Conservation (phyloP, 2,113 vertebrate species). For the Caloenas nicobarica region DNA sequence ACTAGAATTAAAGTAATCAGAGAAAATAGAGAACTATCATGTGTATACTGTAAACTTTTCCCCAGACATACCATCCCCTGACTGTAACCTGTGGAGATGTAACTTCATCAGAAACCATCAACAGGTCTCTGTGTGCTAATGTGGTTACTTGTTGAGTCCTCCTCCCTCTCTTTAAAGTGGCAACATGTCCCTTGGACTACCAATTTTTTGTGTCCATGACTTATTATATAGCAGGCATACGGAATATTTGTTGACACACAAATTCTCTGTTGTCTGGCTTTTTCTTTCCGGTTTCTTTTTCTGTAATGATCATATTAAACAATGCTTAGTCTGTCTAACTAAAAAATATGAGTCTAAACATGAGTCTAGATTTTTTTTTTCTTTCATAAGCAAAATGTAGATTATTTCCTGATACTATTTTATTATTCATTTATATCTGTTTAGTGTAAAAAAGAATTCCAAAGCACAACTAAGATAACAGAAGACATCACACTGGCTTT, state of each 20-base stretch:
- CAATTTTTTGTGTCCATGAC: background rate
- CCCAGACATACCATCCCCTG: background rate
- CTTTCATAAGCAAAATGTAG: background rate
- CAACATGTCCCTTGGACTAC: background rate
- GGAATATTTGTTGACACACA: background rate
- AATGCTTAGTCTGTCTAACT: background rate
- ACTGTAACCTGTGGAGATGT: background rate
- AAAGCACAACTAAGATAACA: background rate
- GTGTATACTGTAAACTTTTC: background rate
- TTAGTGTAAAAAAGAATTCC: background rate
- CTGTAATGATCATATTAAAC: background rate
- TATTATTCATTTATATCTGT: background rate
- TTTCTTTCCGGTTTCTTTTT: background rate
- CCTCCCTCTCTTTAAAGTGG: background rate
- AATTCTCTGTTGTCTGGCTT: background rate
- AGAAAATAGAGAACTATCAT: background rate
- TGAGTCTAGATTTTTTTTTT: background rate
- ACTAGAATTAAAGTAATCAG: background rate
- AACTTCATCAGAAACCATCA: background rate
- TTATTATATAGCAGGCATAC: background rate
- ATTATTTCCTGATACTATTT: background rate
- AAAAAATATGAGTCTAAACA: background rate
- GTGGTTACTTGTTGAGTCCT: background rate
- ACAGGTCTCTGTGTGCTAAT: background rate
- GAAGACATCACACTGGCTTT: background rate